Conservation (phyloP, 2,888 invertebrate genomes). For the Dryomyza anilis region DNA sequence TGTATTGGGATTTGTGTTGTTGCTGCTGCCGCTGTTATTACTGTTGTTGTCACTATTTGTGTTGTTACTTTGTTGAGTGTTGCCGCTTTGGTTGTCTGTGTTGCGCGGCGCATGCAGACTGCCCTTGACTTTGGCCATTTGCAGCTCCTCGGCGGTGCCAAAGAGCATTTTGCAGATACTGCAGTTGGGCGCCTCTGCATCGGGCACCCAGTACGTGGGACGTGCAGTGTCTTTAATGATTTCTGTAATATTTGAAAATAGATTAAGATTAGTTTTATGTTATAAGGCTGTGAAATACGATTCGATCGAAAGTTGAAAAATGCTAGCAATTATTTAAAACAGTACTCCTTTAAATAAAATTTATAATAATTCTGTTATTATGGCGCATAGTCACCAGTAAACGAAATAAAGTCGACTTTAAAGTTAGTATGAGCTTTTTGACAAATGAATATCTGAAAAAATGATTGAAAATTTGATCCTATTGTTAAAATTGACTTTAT, state of each 20-base stretch:
- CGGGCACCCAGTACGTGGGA: conserved; percentile 82
- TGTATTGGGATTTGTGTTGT: neutral
- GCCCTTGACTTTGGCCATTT: conserved; percentile 48
- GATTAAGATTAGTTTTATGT: no score
- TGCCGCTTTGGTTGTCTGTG: conserved; percentile 3
- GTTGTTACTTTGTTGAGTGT: conserved; percentile 30
- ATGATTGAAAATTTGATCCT: no score
- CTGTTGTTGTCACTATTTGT: conserved; percentile 4
- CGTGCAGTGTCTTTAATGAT: conserved; percentile 76
- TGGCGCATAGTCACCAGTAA: neutral
- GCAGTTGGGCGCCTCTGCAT: conserved; percentile 71
- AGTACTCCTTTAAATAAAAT: no score
- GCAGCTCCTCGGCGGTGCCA: conserved; percentile 61
- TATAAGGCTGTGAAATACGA: no score
- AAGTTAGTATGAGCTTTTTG: no score
- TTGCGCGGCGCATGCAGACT: neutral
- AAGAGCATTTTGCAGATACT: conserved; percentile 70
- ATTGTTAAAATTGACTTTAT: no score
- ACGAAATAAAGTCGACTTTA: no score
- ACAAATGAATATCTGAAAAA: conserved; percentile 7
- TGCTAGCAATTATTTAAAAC: no score
- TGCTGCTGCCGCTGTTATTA: neutral
- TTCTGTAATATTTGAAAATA: no score
- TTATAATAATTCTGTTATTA: no score
- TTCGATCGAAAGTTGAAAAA: no score